Percentiles rank a stretch among this genome's conserved stretches.
phyloP scores from a whole-genome alignment of 2,888 invertebrate species.

The Eristalis arbustorum region DNA sequence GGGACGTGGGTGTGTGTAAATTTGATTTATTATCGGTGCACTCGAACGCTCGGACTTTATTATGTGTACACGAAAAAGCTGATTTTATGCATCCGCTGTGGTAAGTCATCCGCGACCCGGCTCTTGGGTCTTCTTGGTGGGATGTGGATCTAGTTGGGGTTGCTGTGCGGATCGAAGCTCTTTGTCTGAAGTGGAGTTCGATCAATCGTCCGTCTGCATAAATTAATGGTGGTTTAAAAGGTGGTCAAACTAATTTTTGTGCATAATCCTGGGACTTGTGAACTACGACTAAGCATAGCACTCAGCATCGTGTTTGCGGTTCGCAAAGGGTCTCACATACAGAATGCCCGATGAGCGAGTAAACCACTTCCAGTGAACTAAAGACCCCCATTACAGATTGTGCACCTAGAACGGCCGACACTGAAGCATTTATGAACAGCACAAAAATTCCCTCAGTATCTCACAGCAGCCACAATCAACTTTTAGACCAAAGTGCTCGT shows the following conservation, averaged over 20 bases:
- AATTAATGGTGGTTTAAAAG: no score
- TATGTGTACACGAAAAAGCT: neutral
- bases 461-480: neutral
- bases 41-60: conserved; percentile 42
- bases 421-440: neutral
- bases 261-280: no score
- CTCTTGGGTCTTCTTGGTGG: neutral
- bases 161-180: neutral
- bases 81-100: neutral
- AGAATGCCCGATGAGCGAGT: no score
- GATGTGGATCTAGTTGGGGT: neutral
- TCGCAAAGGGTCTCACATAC: no score
- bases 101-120: neutral
- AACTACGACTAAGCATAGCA: no score
- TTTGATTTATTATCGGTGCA: conserved; percentile 55
- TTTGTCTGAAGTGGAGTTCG: neutral
- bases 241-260: no score
- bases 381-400: neutral
- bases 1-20: conserved; percentile 47
- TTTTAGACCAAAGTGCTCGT: neutral
- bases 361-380: neutral
- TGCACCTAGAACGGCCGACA: neutral
- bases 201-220: neutral
- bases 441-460: neutral
- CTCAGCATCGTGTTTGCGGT: no score